phyloP scores from a whole-genome alignment of 2,113 vertebrate genomes.

The Eulemur macaco region DNA sequence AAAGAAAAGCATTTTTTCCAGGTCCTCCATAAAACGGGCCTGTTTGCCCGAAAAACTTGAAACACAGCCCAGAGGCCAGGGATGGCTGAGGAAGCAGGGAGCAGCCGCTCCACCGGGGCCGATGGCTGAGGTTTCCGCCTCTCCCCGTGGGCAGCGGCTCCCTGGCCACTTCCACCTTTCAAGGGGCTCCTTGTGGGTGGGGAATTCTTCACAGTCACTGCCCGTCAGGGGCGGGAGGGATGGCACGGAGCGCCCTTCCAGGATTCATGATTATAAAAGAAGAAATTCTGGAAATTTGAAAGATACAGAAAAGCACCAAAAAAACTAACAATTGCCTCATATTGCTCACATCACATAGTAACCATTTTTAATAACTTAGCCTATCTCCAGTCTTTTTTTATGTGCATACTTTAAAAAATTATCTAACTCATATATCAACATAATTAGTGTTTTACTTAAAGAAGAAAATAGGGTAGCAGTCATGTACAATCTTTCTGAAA shows the following conservation, averaged over 20 bases:
- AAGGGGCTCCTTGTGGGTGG: background rate
- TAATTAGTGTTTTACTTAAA: background rate
- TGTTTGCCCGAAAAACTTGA: background rate
- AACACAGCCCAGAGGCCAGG: background rate
- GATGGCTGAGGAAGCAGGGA: background rate
- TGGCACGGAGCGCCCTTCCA: background rate
- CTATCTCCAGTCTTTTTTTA: background rate
- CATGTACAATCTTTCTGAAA: background rate
- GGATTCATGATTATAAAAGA: background rate
- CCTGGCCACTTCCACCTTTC: background rate
- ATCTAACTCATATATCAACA: background rate
- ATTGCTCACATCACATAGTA: background rate
- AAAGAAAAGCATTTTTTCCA: background rate
- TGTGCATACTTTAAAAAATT: background rate
- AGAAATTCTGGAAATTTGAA: background rate
- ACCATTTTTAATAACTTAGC: background rate
- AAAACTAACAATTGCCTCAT: background rate
- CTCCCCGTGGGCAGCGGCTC: background rate
- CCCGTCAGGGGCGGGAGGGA: too few species aligned
- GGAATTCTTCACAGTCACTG: fast-evolving
- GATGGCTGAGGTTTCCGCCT: background rate
- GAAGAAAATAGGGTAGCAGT: background rate
- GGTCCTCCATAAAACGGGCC: background rate
- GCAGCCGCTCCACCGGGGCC: background rate
- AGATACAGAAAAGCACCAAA: background rate